Evolutionary conservation across 2,797 vertebrate genomes (phyloP).

Genomic region (Platalea minor): DNA sequence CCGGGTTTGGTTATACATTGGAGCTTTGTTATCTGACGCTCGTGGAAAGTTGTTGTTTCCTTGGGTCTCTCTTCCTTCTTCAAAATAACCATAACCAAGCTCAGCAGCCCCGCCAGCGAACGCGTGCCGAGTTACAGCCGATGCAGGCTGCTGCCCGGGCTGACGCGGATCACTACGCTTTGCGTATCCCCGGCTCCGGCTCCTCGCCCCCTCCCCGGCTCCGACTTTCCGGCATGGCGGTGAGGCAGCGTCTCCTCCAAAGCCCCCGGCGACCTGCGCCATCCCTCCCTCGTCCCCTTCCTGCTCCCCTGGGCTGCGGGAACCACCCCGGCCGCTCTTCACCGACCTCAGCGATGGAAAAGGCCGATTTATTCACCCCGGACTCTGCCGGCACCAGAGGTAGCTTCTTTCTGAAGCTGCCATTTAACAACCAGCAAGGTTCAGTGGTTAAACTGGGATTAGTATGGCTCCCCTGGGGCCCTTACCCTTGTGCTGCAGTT

Average conservation of each 20-base stretch:
- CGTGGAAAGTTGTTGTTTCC: neutral
- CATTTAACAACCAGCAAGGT: neutral
- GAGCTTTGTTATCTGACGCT: neutral
- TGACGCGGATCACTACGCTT: accelerated
- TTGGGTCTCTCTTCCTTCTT: neutral
- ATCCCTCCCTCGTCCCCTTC: neutral
- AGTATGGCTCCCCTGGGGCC: neutral
- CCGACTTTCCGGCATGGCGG: accelerated
- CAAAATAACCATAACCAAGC: neutral
- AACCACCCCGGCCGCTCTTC: accelerated
- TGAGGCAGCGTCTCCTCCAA: neutral
- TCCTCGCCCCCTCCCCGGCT: neutral
- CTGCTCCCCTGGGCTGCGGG: neutral
- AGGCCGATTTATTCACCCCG: neutral
- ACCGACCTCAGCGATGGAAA: accelerated
- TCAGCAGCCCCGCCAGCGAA: neutral
- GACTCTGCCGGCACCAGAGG: neutral
- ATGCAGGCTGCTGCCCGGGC: accelerated
- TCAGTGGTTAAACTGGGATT: neutral
- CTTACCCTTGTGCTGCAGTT: neutral
- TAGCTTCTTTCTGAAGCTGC: neutral
- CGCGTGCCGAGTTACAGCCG: accelerated
- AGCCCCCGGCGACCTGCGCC: neutral
- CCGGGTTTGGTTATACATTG: too few species aligned
- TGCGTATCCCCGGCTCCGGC: too few species aligned